Conservation (phyloP, 1,140 invertebrate genomes). For the Nomia melanderi region DNA sequence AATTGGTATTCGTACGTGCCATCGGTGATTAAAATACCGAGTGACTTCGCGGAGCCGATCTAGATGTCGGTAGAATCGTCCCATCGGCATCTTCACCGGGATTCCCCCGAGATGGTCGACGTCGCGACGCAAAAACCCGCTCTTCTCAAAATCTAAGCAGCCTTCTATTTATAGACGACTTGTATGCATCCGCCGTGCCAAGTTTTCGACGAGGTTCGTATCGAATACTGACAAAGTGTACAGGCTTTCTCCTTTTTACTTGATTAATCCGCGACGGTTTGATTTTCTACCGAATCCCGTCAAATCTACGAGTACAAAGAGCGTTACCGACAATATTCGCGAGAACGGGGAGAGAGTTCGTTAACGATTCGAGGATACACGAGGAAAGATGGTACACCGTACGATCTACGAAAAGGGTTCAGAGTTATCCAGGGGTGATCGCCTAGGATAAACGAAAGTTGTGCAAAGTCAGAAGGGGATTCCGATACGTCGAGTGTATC, state of each 20-base stretch:
- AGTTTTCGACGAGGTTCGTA: slow-evolving; percentile 36
- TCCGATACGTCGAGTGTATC: too few relatives aligned
- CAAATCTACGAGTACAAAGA: too few relatives aligned
- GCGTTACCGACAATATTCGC: too few relatives aligned
- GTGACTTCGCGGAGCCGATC: background rate
- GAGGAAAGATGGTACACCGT: too few relatives aligned
- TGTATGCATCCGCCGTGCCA: slow-evolving; percentile 45
- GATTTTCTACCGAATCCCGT: too few relatives aligned
- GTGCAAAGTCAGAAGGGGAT: too few relatives aligned
- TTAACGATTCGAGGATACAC: too few relatives aligned
- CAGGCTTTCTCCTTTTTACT: background rate
- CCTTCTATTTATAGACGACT: slow-evolving; percentile 59
- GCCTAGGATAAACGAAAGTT: too few relatives aligned
- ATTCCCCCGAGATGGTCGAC: slow-evolving; percentile 44
- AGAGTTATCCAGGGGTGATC: too few relatives aligned
- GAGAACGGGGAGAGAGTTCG: too few relatives aligned
- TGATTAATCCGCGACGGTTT: background rate
- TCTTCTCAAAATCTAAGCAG: slow-evolving; percentile 48
- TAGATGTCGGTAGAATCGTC: slow-evolving; percentile 15
- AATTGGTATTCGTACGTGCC: too few relatives aligned
- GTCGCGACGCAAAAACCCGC: slow-evolving; percentile 62
- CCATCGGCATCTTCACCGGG: slow-evolving; percentile 30
- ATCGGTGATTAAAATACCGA: slow-evolving; percentile 3
- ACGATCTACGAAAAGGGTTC: too few relatives aligned
- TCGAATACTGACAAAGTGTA: slow-evolving; percentile 4